phyloP scores from a whole-genome alignment of 2,888 invertebrate species.

The Aleiodes leptofemur region DNA sequence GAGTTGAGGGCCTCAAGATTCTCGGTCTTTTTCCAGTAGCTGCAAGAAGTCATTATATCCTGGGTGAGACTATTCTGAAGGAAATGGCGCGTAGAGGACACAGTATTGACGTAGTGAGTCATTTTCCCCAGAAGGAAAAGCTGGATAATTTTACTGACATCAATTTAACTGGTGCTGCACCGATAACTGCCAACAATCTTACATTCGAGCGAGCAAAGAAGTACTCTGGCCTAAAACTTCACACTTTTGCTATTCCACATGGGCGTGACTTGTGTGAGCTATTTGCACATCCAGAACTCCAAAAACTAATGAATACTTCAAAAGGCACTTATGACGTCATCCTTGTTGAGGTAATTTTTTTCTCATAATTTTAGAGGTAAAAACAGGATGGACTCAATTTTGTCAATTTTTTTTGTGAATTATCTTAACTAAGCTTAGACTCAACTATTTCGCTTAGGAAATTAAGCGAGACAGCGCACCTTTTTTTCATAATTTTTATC shows the following conservation, averaged over 20 bases:
- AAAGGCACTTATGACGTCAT: constrained; percentile 61
- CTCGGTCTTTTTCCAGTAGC: too few relatives aligned
- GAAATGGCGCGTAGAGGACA: constrained; percentile 76
- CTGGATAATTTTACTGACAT: constrained; percentile 65
- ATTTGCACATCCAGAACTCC: constrained; percentile 49
- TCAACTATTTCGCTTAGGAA: too few relatives aligned
- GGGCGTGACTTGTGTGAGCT: constrained; percentile 49
- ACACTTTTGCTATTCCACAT: too few relatives aligned
- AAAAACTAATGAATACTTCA: constrained; percentile 58
- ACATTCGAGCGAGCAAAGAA: constrained; percentile 46
- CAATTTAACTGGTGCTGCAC: constrained; percentile 57
- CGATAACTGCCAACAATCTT: constrained; percentile 62
- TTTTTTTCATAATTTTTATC: too few relatives aligned
- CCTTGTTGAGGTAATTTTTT: constrained; percentile 58
- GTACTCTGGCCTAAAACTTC: constrained; percentile 37
- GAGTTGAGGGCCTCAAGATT: too few relatives aligned
- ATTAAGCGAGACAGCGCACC: too few relatives aligned
- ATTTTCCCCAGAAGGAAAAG: constrained; percentile 64
- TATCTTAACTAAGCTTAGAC: too few relatives aligned
- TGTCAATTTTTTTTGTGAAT: too few relatives aligned
- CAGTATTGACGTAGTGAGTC: constrained; percentile 73
- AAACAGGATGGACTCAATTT: not conserved
- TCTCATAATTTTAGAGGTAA: too few relatives aligned
- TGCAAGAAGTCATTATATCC: constrained; percentile 75
- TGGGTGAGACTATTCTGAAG: constrained; percentile 73